Evolutionary conservation across 1,140 invertebrate genomes (phyloP).

Genomic region (Ericerus pela): DNA sequence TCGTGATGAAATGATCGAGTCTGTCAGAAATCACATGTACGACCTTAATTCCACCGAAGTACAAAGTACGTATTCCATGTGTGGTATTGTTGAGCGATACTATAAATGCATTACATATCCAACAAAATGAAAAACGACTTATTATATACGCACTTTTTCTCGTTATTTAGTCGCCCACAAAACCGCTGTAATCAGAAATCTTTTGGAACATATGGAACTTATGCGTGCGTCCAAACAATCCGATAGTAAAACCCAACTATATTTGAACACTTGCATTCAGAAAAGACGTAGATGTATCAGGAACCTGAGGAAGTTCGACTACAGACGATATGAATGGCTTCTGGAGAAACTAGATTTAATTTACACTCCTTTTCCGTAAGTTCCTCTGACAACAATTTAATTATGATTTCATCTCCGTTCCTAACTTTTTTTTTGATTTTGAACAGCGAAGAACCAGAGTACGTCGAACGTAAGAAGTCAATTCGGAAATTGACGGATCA

Average conservation of each 20-base stretch:
- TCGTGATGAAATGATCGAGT: constrained; percentile 28
- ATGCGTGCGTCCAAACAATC: constrained; percentile 32
- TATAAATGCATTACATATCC: background rate
- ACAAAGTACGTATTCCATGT: constrained; percentile 32
- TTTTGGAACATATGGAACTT: constrained; percentile 39
- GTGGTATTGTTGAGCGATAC: background rate
- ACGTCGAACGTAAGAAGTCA: constrained; percentile 42
- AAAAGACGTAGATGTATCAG: constrained; percentile 56
- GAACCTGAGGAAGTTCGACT: constrained; percentile 52
- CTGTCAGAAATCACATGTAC: constrained; percentile 39
- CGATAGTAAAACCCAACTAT: constrained; percentile 38
- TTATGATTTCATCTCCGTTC: background rate
- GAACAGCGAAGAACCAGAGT: background rate
- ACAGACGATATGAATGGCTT: constrained; percentile 74
- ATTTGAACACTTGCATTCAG: constrained; percentile 55
- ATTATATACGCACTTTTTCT: constrained; percentile 1
- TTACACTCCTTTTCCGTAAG: constrained; percentile 45
- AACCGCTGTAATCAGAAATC: constrained; percentile 38
- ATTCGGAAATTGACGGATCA: constrained; percentile 44
- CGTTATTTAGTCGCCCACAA: constrained; percentile 37
- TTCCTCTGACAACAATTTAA: constrained; percentile 2
- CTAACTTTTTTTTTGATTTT: background rate
- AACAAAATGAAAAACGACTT: background rate
- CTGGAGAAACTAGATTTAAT: constrained; percentile 60
- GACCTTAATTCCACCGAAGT: constrained; percentile 41